Base-by-base conservation (phyloP, 2,113 vertebrate genomes). In the Meleagris gallopavo region DNA sequence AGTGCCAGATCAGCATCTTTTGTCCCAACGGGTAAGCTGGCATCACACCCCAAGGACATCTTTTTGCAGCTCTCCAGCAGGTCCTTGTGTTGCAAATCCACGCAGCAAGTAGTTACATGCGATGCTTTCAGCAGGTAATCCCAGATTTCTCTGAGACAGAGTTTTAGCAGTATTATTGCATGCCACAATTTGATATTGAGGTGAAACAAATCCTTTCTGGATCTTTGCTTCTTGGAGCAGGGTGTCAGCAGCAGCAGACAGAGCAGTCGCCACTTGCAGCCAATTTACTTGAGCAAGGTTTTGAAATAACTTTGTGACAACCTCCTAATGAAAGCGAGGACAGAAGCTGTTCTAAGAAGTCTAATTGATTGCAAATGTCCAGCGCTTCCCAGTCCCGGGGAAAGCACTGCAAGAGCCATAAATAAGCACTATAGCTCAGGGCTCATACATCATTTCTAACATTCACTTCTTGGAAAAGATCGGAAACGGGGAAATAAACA, bases 291-390 rank as follows among this genome's bases (percentile, higher is more conserved):
- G 34, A 86, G 74, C 69, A 38, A 86, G 73, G 46, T 38, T 83
- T 80, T 90, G 94, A 89, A 86, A 77, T 76, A 86, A 69, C 69
- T 88, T 46, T 72, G 83, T 83, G 86, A 80, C 86, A 73, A 57
- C 10, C 55, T 86, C 73, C 64, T 72, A 41, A 86, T 86, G 83
- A 50, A 90, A 32, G 14, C 24, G 54, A 21, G 73, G 58, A 75
- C 58, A 67, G 73, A 20, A 20, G 38, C 38, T 86, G 25, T 43
- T 73, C 0, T 1, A 48, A 79, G 69, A 40, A 92, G 34, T 34
- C 71, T 57, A 50, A 69, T 17, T 64, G 65, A 65, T 40, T 70
- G 45, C 1, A 1, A 18, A 16, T 22, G 72, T 10, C 89, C 72
- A 61, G 32, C 18, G 67, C 13, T 77, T 69, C 36, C 64, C 69